phyloP scores from a whole-genome alignment of 2,888 invertebrate species.

The Volucella bombylans region DNA sequence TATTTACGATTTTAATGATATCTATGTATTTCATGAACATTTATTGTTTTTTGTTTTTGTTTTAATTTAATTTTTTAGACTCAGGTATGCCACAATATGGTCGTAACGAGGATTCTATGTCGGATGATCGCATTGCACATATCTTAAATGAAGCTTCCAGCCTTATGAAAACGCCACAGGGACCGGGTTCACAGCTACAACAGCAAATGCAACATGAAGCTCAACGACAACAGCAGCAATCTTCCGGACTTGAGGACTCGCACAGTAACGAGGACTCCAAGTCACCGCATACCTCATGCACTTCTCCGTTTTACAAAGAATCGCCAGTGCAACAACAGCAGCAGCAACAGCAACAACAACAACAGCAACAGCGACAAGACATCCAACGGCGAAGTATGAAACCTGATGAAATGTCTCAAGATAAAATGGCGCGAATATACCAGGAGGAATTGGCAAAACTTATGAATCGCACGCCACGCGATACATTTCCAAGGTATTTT shows the following conservation, averaged over 20 bases:
- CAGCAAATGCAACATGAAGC: constrained; percentile 83
- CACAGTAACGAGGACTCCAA: constrained; percentile 92
- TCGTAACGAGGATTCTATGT: constrained; percentile 89
- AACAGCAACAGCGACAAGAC: constrained; percentile 83
- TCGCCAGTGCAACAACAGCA: constrained; percentile 83
- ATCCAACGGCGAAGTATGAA: constrained; percentile 82
- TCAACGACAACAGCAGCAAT: constrained; percentile 84
- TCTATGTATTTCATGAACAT: constrained; percentile 15
- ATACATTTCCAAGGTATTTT: constrained; percentile 89
- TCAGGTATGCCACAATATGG: constrained; percentile 91
- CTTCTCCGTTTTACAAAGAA: constrained; percentile 91
- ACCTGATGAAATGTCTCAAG: constrained; percentile 95
- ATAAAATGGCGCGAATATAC: constrained; percentile 96
- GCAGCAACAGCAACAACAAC: constrained; percentile 80
- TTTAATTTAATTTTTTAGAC: constrained; percentile 83
- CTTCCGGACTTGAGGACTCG: constrained; percentile 85
- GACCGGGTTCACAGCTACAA: constrained; percentile 76
- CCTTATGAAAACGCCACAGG: constrained; percentile 88
- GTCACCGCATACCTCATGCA: constrained; percentile 90
- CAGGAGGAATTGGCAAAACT: constrained; percentile 97
- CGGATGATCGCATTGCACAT: constrained; percentile 96
- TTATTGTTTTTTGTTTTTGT: constrained; percentile 17
- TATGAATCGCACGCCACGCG: constrained; percentile 91
- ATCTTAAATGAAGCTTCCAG: constrained; percentile 96
- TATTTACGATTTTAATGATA: constrained; percentile 50